Evolutionary conservation across 2,888 invertebrate genomes (phyloP), one percentile per base, ranked within the genome.

Genomic region (Onthophagus sagittarius): DNA sequence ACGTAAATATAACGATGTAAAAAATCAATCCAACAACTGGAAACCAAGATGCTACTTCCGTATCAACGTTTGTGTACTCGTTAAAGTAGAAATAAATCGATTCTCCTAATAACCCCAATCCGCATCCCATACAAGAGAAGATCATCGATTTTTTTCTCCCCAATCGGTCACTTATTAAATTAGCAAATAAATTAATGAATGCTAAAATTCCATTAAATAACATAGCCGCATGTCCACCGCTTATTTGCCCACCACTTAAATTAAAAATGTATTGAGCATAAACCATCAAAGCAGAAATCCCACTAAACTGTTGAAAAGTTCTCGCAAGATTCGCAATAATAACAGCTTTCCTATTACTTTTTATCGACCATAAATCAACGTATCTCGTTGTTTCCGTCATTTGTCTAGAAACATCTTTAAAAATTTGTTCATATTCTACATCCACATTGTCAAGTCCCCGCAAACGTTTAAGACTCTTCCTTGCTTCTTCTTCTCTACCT

Each of bases 201-300:
- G 75, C 67, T 39, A 78, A 76, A 14, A 76, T 69, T 0, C 78
- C 72, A 1, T 79, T 77, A 33, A 79, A 80, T 7, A 83, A 79
- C 31, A 83, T 82, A 3, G 82, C 78, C 0, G 82, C 81, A 11
- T 77, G 75, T 73, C 78, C 80, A 5, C 82, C 78, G 0, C 79
- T 80, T 2, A 84, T 73, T 64, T 79, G 76, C 5, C 81, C 81
- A 23, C 83, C 83, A 7, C 82, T 80, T 79, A 81, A 78, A 63
- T 79, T 76, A 71, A 85, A 84, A 69, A 84, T 81, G 33, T 78
- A 77, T 70, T 83, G 83, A 3, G 80, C 75, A 71, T 83, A 82
- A 33, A 79, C 71, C 3, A 76, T 77, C 70, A 82, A 80, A 0
- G 82, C 81, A 0, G 79, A 77, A 1, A 78, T 75, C 5, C 83